Conservation (phyloP, 53 echinoderm and acorn worm genomes). For the Zoroaster sp. region DNA sequence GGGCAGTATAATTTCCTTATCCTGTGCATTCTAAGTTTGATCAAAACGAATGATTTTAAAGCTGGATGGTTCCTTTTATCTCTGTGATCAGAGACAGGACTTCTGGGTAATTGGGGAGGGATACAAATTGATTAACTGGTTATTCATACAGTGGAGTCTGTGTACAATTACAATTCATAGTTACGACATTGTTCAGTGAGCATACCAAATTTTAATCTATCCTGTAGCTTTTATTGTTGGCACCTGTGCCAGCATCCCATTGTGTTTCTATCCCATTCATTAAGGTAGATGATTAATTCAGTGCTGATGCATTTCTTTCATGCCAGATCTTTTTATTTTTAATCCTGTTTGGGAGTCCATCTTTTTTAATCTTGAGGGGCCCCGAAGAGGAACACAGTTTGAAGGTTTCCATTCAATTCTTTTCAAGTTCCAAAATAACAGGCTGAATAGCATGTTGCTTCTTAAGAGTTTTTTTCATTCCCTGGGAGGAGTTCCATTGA, state of each 20-base stretch:
- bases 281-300: slow-evolving; percentile 28
- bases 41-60: too few species aligned
- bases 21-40: too few species aligned
- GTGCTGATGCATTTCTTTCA: slow-evolving; percentile 37
- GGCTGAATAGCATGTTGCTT: slow-evolving; percentile 15
- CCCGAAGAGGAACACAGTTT: not conserved
- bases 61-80: too few species aligned
- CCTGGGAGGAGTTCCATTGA: not conserved
- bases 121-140: not conserved
- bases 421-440: slow-evolving; percentile 44
- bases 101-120: slow-evolving; percentile 11
- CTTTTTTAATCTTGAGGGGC: slow-evolving; percentile 6
- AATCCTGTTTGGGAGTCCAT: slow-evolving; percentile 28
- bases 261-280: not conserved
- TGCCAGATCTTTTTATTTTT: slow-evolving; percentile 16
- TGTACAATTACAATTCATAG: slow-evolving; percentile 27
- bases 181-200: slow-evolving; percentile 17
- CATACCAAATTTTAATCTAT: slow-evolving; percentile 45
- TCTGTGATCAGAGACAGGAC: too few species aligned
- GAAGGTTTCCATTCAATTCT: slow-evolving; percentile 29
- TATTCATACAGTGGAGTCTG: not conserved
- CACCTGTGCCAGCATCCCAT: not conserved
- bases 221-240: slow-evolving; percentile 23
- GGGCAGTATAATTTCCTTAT: too few species aligned
- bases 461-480: not conserved